Base-by-base conservation (phyloP, 1,140 invertebrate species). In the Caerostris darwini region DNA sequence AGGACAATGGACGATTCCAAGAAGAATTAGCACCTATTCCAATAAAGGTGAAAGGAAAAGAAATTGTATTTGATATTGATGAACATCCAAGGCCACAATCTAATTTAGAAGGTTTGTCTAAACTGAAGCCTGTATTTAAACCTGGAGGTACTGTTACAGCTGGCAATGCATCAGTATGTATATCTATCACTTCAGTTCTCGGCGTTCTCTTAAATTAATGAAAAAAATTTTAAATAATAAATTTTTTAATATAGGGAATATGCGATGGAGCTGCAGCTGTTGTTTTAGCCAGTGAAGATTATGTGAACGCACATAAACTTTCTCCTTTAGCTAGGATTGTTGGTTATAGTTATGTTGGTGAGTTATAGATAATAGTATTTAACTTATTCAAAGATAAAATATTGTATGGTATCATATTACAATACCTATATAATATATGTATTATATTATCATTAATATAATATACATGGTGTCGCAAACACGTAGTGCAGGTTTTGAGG, bases 141-240 rank as follows among this genome's bases (percentile, higher is more conserved):
- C 99, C 99, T 96, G 97, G 98, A 95, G 99, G 99, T 7, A 97
- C 98, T 7, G 99, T 99, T 5, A 99, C 98, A 82, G 99, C 99
- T 94, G 99, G 98, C 83, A 98, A 98, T 95, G 98, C 99, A 93
- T 99, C 99, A 5, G 98, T 99, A 96, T 97, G 97, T 95, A 67
- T 54, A 88, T 53, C 50, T 17, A 67, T 3, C 7, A 17, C 17
- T 88, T 88, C 67, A 7, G 54, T 88, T 82, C n/a, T n/a, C n/a
- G 64, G 12, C 6, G n/a, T 34, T 82, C 4, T 50, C 34, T 34
- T 81, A 81, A 12, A 81, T 50, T 12, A 12, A 82, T 82, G 2
- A 82, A 82, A 82, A 5, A 50, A 50, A 7, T 82, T 82, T 50
- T 50, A 50, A 34, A 34, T 82, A 5, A 82, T 6, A 82, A 12